phyloP scores from a whole-genome alignment of 2,113 vertebrate genomes.

The Dasyurus viverrinus region DNA sequence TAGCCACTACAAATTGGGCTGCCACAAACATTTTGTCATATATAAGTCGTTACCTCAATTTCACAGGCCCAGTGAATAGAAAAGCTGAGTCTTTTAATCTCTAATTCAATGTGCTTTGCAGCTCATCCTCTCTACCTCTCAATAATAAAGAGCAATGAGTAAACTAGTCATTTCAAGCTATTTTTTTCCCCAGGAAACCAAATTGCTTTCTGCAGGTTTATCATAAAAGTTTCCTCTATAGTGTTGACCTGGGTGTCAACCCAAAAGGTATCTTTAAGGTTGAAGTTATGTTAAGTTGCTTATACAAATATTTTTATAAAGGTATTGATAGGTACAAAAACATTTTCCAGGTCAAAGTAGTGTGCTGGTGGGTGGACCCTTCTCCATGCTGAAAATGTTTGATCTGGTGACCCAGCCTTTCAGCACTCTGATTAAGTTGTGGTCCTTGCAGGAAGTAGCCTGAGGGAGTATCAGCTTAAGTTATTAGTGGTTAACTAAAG shows the following conservation, averaged over 20 bases:
- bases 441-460: background rate
- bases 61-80: background rate
- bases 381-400: background rate
- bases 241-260: background rate
- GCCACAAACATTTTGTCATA: no score
- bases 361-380: background rate
- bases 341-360: background rate
- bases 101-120: background rate
- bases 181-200: conserved; percentile 2
- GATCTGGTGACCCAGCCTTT: background rate
- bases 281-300: background rate
- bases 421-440: background rate
- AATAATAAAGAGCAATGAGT: background rate
- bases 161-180: background rate
- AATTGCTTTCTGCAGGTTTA: background rate
- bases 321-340: background rate
- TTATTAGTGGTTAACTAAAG: conserved; percentile 1
- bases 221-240: background rate
- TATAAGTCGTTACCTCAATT: background rate
- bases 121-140: background rate
- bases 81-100: background rate
- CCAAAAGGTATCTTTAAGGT: background rate
- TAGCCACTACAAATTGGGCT: no score
- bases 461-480: background rate
- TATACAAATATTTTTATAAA: background rate